Evolutionary conservation across 1,140 invertebrate genomes (phyloP).

Genomic region (Drosophila sucinea): DNA sequence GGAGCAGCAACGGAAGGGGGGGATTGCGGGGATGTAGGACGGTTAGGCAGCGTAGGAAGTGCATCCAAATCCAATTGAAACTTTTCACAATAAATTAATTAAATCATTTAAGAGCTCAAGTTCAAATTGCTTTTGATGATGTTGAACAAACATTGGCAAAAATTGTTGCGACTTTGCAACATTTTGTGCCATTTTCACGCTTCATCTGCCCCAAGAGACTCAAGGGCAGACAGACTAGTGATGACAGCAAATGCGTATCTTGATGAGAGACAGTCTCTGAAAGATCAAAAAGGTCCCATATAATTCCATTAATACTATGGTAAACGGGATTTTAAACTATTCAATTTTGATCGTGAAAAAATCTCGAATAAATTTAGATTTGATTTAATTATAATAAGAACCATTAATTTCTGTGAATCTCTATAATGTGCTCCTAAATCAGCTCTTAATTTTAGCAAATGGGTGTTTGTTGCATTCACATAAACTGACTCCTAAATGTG

Average conservation of each 20-base stretch:
- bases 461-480: too few relatives aligned
- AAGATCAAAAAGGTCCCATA: not conserved
- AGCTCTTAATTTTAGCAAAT: too few relatives aligned
- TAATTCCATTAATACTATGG: not conserved
- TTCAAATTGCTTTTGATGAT: constrained; percentile 61
- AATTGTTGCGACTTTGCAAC: constrained; percentile 23
- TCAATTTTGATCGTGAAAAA: too few relatives aligned
- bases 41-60: not conserved
- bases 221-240: constrained; percentile 23
- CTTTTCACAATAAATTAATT: constrained; percentile 78
- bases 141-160: constrained; percentile 25
- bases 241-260: constrained; percentile 26
- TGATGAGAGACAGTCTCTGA: constrained; percentile 43
- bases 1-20: not conserved
- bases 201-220: constrained; percentile 68
- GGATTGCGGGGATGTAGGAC: not conserved
- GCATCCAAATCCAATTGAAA: constrained; percentile 69
- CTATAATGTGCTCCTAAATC: too few relatives aligned
- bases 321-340: not conserved
- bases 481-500: too few relatives aligned
- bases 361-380: too few relatives aligned
- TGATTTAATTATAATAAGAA: too few relatives aligned
- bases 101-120: constrained; percentile 76
- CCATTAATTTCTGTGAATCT: too few relatives aligned
- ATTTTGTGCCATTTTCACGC: constrained; percentile 66